phyloP scores from a whole-genome alignment of 2,797 vertebrate genomes.

The Steatocranus sp. region DNA sequence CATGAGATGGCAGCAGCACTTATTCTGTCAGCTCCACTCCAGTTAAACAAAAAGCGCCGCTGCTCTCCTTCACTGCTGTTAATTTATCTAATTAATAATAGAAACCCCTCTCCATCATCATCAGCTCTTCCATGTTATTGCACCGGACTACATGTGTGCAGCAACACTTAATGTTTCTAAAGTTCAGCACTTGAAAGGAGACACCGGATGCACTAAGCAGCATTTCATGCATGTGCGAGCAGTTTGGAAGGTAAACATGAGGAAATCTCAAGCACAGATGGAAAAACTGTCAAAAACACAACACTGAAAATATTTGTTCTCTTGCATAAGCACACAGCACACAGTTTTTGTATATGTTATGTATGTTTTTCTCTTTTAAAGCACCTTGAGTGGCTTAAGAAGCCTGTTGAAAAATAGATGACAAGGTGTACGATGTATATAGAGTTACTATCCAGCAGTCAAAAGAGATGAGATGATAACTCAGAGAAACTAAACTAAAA shows the following conservation, averaged over 20 bases:
- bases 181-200: background rate
- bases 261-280: background rate
- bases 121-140: background rate
- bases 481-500: background rate
- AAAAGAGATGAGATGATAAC: background rate
- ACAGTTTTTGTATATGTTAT: background rate
- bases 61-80: background rate
- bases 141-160: background rate
- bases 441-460: background rate
- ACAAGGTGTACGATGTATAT: background rate
- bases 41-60: background rate
- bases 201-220: background rate
- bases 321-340: background rate
- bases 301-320: background rate
- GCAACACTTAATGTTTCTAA: background rate
- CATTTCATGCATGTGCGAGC: background rate
- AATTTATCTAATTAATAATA: constrained; percentile 7
- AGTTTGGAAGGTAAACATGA: background rate
- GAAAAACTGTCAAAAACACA: background rate
- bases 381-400: background rate
- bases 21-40: background rate
- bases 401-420: background rate
- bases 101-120: background rate
- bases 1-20: background rate
- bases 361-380: background rate